A percentile compares a stretch with the other conserved stretches of the same genome.
Evolutionary conservation across 2,888 invertebrate genomes (phyloP).

Genomic region (Acronicta aceris): DNA sequence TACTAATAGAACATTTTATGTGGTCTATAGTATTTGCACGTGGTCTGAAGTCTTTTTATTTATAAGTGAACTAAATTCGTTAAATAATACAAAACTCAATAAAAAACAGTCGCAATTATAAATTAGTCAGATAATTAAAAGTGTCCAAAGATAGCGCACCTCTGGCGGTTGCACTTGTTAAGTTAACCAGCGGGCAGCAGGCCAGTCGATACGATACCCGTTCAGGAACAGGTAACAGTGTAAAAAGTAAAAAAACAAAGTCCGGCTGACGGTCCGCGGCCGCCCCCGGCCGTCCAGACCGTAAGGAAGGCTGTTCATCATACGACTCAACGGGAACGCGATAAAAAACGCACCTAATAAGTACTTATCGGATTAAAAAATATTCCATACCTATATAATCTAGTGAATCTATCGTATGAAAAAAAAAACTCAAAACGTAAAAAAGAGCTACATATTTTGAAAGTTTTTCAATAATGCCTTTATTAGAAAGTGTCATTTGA

Average conservation of each 20-base stretch:
- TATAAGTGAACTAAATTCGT: too few species aligned
- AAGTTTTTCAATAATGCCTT: too few species aligned
- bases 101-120: slow-evolving; percentile 4
- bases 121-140: slow-evolving; percentile 27
- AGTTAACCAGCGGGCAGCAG: slow-evolving; percentile 80
- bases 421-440: not conserved
- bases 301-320: slow-evolving; percentile 62
- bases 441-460: too few species aligned
- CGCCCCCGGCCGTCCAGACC: slow-evolving; percentile 66
- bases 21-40: too few species aligned
- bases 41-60: too few species aligned
- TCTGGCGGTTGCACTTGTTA: slow-evolving; percentile 84
- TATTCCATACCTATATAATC: too few species aligned
- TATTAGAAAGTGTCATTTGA: not conserved
- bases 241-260: slow-evolving; percentile 79
- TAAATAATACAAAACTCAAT: too few species aligned
- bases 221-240: slow-evolving; percentile 85
- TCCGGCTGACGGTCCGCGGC: slow-evolving; percentile 74
- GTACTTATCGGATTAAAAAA: not conserved
- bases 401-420: too few species aligned
- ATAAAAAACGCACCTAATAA: slow-evolving; percentile 10
- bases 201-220: slow-evolving; percentile 76
- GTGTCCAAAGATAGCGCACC: slow-evolving; percentile 70
- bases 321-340: slow-evolving; percentile 16
- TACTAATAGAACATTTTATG: too few species aligned